Evolutionary conservation across 2,888 invertebrate species (phyloP).

Genomic region (Allygus modestus): DNA sequence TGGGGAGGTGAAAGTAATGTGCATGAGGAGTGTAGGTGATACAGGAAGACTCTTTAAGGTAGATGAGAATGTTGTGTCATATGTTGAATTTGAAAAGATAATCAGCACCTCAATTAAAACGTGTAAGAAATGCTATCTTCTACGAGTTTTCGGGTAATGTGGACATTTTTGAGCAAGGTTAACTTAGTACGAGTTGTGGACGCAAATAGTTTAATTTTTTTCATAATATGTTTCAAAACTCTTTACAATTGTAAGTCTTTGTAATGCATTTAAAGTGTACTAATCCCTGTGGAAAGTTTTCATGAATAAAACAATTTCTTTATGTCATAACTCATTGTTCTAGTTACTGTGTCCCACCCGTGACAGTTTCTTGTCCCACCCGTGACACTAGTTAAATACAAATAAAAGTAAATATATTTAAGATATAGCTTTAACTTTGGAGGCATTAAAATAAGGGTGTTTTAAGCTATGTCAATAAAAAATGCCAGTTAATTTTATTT

Average conservation of each 20-base stretch:
- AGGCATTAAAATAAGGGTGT: background rate
- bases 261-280: background rate
- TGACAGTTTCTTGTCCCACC: background rate
- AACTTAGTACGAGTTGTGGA: background rate
- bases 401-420: background rate
- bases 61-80: conserved; percentile 22
- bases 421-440: background rate
- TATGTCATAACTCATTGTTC: background rate
- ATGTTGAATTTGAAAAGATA: conserved; percentile 9
- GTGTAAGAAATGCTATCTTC: conserved; percentile 2
- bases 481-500: background rate
- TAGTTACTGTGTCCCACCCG: conserved; percentile 3
- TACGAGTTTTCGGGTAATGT: background rate
- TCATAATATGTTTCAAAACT: background rate
- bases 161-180: conserved; percentile 7
- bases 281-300: background rate
- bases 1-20: conserved; percentile 25
- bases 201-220: background rate
- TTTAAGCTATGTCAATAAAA: background rate
- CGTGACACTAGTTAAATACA: conserved; percentile 5
- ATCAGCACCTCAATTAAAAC: conserved; percentile 6
- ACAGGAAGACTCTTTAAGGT: conserved; percentile 46
- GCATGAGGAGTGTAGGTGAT: conserved; percentile 31
- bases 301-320: background rate
- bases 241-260: background rate